A percentile compares a stretch with the other conserved stretches of the same genome.
phyloP scores from a whole-genome alignment of 2,797 vertebrate species.

The Prionace glauca region DNA sequence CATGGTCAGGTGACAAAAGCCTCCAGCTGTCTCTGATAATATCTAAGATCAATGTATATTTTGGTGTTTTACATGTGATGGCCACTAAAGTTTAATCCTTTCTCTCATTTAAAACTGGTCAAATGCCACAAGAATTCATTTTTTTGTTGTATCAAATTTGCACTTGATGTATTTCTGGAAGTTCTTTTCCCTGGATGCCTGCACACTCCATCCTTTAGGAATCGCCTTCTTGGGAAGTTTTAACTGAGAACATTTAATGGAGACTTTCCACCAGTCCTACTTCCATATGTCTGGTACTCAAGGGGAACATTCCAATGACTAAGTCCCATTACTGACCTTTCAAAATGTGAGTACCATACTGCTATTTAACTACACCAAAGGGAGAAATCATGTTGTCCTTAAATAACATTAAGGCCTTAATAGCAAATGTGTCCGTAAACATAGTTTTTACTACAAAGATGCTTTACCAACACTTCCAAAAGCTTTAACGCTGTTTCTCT shows the following conservation, averaged over 20 bases:
- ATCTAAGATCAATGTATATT: too few species aligned
- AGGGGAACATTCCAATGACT: neutral
- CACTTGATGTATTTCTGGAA: too few species aligned
- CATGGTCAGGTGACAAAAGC: neutral
- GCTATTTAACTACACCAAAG: neutral
- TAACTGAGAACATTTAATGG: neutral
- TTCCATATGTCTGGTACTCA: neutral
- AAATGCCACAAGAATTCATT: too few species aligned
- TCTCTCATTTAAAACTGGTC: too few species aligned
- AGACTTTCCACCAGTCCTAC: neutral
- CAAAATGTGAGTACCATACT: neutral
- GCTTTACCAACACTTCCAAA: neutral
- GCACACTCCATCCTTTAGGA: too few species aligned
- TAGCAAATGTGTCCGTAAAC: neutral
- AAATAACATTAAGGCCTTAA: neutral
- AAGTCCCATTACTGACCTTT: neutral
- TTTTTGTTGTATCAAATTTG: too few species aligned
- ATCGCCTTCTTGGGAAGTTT: neutral
- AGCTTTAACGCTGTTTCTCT: neutral
- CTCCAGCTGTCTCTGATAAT: too few species aligned
- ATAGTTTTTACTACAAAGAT: neutral
- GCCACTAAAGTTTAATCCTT: too few species aligned
- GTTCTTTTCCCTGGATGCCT: too few species aligned
- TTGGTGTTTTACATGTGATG: too few species aligned
- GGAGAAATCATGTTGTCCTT: neutral